Percentiles rank a stretch among this genome's conserved stretches.
Evolutionary conservation across 2,113 vertebrate genomes (phyloP).

Genomic region (Percina caprodes): DNA sequence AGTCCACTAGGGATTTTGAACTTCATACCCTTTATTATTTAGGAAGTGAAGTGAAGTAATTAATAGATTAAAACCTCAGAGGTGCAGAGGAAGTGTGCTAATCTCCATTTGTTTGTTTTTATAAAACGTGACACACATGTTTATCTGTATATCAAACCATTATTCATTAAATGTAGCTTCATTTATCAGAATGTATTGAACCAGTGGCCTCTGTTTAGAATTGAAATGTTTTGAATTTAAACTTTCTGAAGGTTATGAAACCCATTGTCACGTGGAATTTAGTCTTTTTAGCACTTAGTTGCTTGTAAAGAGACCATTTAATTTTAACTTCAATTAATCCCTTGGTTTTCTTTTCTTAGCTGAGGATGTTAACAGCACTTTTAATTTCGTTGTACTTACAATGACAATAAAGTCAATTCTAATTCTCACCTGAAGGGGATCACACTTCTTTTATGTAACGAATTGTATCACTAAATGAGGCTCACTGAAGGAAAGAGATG

Average conservation of each 20-base stretch:
- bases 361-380: too few species aligned
- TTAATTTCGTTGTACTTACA: too few species aligned
- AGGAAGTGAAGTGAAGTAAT: constrained; percentile 21
- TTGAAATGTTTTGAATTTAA: background rate
- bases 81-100: background rate
- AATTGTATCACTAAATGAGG: background rate
- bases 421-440: background rate
- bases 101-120: constrained; percentile 8
- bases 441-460: background rate
- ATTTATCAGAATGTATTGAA: background rate
- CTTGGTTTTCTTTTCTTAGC: background rate
- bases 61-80: constrained; percentile 3
- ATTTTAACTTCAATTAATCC: background rate
- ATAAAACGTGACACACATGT: background rate
- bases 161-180: background rate
- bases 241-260: background rate
- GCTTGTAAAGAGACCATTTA: background rate
- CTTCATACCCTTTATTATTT: constrained; percentile 25
- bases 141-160: background rate
- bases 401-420: too few species aligned
- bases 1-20: constrained; percentile 8
- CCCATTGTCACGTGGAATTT: background rate
- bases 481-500: background rate
- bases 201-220: background rate
- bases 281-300: background rate